phyloP scores from a whole-genome alignment of 2,888 invertebrate genomes.

The Agriotes lineatus region DNA sequence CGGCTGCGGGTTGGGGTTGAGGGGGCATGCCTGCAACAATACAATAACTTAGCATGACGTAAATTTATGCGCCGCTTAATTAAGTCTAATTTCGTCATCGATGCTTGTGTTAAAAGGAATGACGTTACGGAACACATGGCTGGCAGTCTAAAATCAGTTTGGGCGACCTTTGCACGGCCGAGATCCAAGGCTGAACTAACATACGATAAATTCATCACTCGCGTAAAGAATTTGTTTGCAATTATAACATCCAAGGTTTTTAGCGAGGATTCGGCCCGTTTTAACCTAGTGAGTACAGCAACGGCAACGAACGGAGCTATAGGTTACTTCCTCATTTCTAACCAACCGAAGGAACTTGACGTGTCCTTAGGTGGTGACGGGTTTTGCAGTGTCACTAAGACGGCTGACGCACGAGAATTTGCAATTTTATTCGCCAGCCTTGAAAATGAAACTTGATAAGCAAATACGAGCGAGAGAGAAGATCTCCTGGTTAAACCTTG shows the following conservation, averaged over 20 bases:
- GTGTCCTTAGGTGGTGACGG: constrained; percentile 34
- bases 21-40: constrained; percentile 91
- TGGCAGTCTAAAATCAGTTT: constrained; percentile 42
- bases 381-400: constrained; percentile 28
- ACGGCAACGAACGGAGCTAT: not conserved
- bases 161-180: constrained; percentile 48
- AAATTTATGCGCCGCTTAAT: constrained; percentile 7
- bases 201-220: constrained; percentile 28
- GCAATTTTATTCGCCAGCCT: constrained; percentile 44
- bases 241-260: constrained; percentile 27
- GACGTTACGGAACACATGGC: constrained; percentile 26
- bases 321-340: constrained; percentile 41
- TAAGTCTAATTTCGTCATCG: constrained; percentile 17
- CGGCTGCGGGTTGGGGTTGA: constrained; percentile 93
- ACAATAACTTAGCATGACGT: constrained; percentile 21
- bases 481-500: constrained; percentile 60
- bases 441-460: constrained; percentile 51
- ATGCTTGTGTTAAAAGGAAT: constrained; percentile 1
- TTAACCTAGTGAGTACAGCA: too few relatives aligned
- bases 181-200: constrained; percentile 17
- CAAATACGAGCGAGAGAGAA: constrained; percentile 43
- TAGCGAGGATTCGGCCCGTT: not conserved
- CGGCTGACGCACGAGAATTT: constrained; percentile 33
- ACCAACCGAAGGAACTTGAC: constrained; percentile 22
- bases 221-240: constrained; percentile 29